phyloP scores from a whole-genome alignment of 2,113 vertebrate species.

The Atherinomorus stipes region DNA sequence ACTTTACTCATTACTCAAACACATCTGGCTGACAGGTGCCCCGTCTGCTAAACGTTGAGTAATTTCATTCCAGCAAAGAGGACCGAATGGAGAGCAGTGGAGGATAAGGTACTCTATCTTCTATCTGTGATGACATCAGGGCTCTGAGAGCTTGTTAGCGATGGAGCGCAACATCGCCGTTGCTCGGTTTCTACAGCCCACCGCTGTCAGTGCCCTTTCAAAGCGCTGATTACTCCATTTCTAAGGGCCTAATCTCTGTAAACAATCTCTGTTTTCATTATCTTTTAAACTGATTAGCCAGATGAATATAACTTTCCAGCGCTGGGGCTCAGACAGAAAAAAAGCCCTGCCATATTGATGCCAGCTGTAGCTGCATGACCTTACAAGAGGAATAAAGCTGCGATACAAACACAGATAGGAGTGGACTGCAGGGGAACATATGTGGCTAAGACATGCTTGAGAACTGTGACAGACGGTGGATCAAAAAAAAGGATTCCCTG shows the following conservation, averaged over 20 bases:
- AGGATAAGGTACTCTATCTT: constrained; percentile 77
- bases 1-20: constrained; percentile 90
- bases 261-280: constrained; percentile 84
- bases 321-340: constrained; percentile 70
- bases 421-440: constrained; percentile 40
- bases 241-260: constrained; percentile 81
- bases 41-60: constrained; percentile 82
- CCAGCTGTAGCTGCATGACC: constrained; percentile 81
- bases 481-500: constrained; percentile 45
- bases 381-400: constrained; percentile 75
- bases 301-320: constrained; percentile 81
- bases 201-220: constrained; percentile 76
- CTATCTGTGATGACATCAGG: constrained; percentile 83
- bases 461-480: constrained; percentile 63
- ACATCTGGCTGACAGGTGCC: constrained; percentile 89
- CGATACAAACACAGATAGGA: constrained; percentile 75
- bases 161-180: constrained; percentile 59
- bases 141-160: constrained; percentile 73
- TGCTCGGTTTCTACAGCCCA: constrained; percentile 60
- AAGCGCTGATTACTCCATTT: constrained; percentile 81
- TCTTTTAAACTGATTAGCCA: constrained; percentile 83
- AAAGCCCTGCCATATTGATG: constrained; percentile 76
- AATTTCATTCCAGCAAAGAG: constrained; percentile 82
- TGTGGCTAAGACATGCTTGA: constrained; percentile 56
- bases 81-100: constrained; percentile 71